Percentiles rank a stretch among this genome's conserved stretches.
phyloP scores from a whole-genome alignment of 2,113 vertebrate genomes.

The Chauna torquata region DNA sequence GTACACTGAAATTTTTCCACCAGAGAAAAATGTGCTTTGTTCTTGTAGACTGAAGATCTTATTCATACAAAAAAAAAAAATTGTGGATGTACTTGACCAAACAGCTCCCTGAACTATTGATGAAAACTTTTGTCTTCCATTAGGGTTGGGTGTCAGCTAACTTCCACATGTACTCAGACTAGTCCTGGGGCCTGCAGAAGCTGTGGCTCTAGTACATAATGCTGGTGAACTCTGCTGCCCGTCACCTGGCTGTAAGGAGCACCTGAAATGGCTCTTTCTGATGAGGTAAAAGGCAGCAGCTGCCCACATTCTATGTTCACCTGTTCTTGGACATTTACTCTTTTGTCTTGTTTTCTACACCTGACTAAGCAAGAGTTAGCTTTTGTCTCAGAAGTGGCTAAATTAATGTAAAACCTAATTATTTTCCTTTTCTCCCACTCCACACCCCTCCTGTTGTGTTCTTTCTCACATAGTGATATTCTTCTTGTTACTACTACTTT shows the following conservation, averaged over 20 bases:
- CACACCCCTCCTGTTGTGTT: background rate
- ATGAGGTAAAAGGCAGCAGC: background rate
- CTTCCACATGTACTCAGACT: background rate
- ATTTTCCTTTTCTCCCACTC: background rate
- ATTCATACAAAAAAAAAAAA: background rate
- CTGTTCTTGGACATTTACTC: background rate
- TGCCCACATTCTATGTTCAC: background rate
- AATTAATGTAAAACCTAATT: background rate
- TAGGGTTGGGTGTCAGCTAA: background rate
- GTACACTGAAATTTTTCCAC: background rate
- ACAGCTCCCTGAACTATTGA: rapidly evolving
- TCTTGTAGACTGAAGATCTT: background rate
- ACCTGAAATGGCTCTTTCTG: background rate
- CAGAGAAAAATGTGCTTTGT: background rate
- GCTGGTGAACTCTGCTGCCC: background rate
- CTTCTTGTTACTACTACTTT: background rate
- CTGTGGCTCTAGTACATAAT: background rate
- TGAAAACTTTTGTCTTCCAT: background rate
- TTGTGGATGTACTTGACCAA: too few relatives aligned
- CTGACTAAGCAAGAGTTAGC: background rate
- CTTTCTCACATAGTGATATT: rapidly evolving
- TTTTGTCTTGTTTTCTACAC: background rate
- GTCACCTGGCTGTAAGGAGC: background rate
- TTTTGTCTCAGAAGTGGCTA: background rate
- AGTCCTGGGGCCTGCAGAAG: background rate